Conservation (phyloP, 2,797 vertebrate genomes). For the Danio tinwini region DNA sequence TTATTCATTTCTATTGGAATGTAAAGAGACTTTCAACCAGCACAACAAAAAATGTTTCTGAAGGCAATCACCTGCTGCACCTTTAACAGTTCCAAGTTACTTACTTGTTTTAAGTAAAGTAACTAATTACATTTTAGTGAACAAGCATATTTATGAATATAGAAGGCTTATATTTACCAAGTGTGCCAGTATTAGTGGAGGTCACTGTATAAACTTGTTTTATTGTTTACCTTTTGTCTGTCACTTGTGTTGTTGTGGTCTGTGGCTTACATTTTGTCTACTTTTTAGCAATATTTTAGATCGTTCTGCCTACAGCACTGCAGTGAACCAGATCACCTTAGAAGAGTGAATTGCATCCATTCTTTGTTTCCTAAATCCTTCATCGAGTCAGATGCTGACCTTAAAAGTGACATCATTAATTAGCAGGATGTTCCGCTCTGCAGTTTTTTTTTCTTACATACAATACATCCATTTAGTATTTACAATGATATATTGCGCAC, state of each 20-base stretch:
- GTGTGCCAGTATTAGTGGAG: background rate
- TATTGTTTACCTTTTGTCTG: background rate
- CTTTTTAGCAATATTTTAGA: background rate
- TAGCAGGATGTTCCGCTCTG: slow-evolving; percentile 17
- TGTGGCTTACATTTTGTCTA: background rate
- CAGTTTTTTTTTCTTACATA: slow-evolving; percentile 28
- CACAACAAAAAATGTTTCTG: too few relatives aligned
- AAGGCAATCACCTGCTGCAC: too few relatives aligned
- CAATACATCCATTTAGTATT: slow-evolving; percentile 36
- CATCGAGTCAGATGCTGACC: background rate
- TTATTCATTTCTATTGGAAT: too few relatives aligned
- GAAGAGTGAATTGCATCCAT: background rate
- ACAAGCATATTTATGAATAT: too few relatives aligned
- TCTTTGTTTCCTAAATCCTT: background rate
- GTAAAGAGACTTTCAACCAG: too few relatives aligned
- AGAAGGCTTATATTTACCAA: too few relatives aligned
- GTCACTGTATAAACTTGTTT: background rate
- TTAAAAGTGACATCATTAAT: slow-evolving; percentile 17
- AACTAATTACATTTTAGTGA: too few relatives aligned
- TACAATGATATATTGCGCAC: slow-evolving; percentile 17
- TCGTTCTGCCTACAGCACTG: background rate
- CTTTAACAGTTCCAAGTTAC: too few relatives aligned
- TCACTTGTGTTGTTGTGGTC: slow-evolving; percentile 1
- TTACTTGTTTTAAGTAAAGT: too few relatives aligned
- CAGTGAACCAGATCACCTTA: background rate